These are phyloP conservation scores for Malaclemys terrapin DNA, from an alignment of 2,113 vertebrate genomes.

Conservation along the genomic window DNA sequence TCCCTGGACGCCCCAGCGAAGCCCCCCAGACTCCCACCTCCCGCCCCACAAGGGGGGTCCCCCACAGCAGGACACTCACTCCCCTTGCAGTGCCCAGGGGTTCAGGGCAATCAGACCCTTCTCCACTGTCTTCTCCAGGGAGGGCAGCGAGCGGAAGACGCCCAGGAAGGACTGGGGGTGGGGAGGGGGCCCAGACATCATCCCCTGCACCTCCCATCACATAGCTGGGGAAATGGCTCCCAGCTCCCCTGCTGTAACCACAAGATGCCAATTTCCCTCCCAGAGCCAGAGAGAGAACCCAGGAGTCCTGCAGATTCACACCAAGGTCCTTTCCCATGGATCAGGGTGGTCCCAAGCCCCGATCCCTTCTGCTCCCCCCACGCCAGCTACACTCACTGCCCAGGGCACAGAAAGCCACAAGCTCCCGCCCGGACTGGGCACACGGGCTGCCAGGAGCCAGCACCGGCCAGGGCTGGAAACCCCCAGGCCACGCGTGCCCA, in stretches of 20 bases:
- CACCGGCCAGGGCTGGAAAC: background rate
- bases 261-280: too few species aligned
- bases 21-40: too few species aligned
- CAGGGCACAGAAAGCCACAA: background rate
- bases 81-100: conserved; percentile 86
- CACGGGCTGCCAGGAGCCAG: background rate
- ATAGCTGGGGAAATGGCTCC: background rate
- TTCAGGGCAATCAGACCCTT: conserved; percentile 88
- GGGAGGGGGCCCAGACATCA: background rate
- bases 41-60: too few species aligned
- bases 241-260: background rate
- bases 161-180: conserved; percentile 86
- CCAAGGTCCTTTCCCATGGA: background rate
- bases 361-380: too few species aligned
- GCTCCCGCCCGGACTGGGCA: background rate
- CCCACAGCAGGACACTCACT: conserved; percentile 76
- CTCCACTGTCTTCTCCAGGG: conserved; percentile 43
- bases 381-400: background rate
- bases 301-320: background rate
- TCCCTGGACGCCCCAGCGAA: too few species aligned
- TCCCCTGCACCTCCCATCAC: background rate
- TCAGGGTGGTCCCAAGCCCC: background rate
- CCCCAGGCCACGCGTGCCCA: too few species aligned
- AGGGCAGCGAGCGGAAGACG: conserved; percentile 88
- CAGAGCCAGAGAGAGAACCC: background rate